Base-by-base conservation (phyloP, 2,113 vertebrate species). In the Electrona antarctica region DNA sequence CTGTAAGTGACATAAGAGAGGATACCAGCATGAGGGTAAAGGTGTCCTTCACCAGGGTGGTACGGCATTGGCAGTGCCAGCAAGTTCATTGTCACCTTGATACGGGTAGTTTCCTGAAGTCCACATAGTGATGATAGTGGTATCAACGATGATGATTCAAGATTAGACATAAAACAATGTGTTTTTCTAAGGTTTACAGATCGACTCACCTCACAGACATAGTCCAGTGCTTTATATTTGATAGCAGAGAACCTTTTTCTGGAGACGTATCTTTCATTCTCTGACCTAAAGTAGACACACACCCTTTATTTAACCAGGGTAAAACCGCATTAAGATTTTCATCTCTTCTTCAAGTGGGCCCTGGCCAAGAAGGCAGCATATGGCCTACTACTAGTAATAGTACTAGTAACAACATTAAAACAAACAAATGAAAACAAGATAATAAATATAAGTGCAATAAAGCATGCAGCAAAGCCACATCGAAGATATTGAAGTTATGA, bases 181-280 rank as follows among this genome's bases (percentile, higher is more conserved):
- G 58, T 0, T 0, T 54, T 8, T 7, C 28, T 4, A 33, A 7
- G 8, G 41, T 7, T 0, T 7, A 57, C 6, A 46, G n/a, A n/a
- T 2, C 21, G 28, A 76, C 82, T 76, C 78, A 92, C 92, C 90
- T 94, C 93, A 80, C 85, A 91, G 3, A 80, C 81, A 69, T 93
- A 94, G 73, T 93, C 89, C 3, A 93, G 65, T 46, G 88, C 86
- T 76, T 88, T 90, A 73, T 62, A 93, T 78, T 80, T 82, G 60
- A 88, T 21, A 1, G 73, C 45, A 29, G 80, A 9, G 76, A 94
- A 93, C 8, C 77, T 71, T 0, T 55, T 57, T 51, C 59, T 21
- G 9, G 55, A 48, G 4, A 50, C 2, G 61, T 12, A 13, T 9
- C 8, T 56, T 45, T 47, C 45, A 0, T 61, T 74, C 15, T 86